Evolutionary conservation across 1,140 invertebrate species (phyloP), one percentile per base, ranked within the genome.

Genomic region (Drosophila murphyi): DNA sequence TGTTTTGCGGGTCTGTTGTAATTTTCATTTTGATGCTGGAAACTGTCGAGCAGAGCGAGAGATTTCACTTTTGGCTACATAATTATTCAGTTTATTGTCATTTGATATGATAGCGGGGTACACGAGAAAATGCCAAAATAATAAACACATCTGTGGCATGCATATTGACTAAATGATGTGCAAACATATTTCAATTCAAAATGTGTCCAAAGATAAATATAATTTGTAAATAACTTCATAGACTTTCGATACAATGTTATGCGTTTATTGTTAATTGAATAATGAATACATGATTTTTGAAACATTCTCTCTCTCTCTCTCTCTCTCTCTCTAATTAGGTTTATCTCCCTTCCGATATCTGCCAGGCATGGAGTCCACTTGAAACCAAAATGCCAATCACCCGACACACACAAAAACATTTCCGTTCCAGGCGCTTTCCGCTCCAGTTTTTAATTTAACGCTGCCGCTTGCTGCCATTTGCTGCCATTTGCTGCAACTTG

Each of bases 381-480:
- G 45, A 35, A 57, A 51, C 65, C 71, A 55, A 52, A 78, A 77
- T 76, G 82, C 83, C 82, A 87, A 82, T 88, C 82, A 82, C 59
- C 70, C 50, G 62, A 54, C 54, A 63, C 69, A 72, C 54, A 76
- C 54, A 76, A 87, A 81, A 87, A 89, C 83, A 88, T 88, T 88
- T 88, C 83, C 83, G 83, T 70, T 88, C 73, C 63, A 51, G 80
- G 72, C 80, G 85, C 60, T 88, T 88, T 88, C 85, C 83, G 83
- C 83, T 88, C 85, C 60, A 88, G 80, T 89, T 88, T 88, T 88
- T 85, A 89, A 89, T 88, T 83, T 88, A 89, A n/a, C 72, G 76
- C 80, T 72, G 79, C 69, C 65, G 39, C 34, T 39, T 51, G 63
- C 6, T 34, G 47, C 32, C 32, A 32, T 39, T 8, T 12, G 57